Percentiles rank a stretch among this genome's conserved stretches.
These are phyloP conservation scores for Potamilus streckersoni DNA, from an alignment of 1,140 invertebrate species.

Conservation along the genomic window DNA sequence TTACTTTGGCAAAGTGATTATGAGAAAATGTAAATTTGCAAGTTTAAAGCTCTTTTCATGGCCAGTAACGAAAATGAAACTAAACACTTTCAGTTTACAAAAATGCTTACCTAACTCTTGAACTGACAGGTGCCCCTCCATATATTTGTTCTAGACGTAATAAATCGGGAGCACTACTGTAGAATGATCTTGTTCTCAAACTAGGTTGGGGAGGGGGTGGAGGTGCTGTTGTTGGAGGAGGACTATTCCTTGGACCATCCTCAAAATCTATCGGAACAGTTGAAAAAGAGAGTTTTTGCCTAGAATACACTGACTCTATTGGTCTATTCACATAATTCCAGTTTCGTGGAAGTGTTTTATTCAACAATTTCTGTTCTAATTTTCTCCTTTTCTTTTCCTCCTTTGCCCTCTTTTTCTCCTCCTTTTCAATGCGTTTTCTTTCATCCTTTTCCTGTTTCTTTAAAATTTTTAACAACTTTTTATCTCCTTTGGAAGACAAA, in stretches of 20 bases:
- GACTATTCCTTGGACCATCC: conserved; percentile 34
- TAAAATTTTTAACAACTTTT: conserved; percentile 47
- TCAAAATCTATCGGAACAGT: conserved; percentile 59
- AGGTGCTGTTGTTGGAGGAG: conserved; percentile 34
- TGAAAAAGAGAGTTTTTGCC: conserved; percentile 42
- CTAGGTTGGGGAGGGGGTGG: conserved; percentile 35
- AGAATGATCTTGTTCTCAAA: conserved; percentile 37
- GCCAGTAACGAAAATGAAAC: too few species aligned
- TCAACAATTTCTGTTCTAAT: conserved; percentile 40
- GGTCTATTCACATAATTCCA: conserved; percentile 32
- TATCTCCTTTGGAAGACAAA: conserved; percentile 43
- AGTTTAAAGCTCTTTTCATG: too few species aligned
- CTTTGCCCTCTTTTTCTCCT: conserved; percentile 53
- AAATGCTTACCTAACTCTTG: too few species aligned
- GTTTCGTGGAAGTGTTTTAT: conserved; percentile 48
- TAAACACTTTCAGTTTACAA: too few species aligned
- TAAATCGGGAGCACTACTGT: conserved; percentile 54
- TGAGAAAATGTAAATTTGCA: too few species aligned
- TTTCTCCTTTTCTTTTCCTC: conserved; percentile 49
- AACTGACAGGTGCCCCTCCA: conserved; percentile 28
- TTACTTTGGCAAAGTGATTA: too few species aligned
- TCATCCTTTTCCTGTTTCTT: conserved; percentile 52
- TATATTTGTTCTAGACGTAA: conserved; percentile 53
- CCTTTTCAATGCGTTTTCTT: conserved; percentile 46
- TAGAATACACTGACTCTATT: conserved; percentile 47